phyloP scores from a whole-genome alignment of 2,888 invertebrate species.

The Deilephila elpenor region DNA sequence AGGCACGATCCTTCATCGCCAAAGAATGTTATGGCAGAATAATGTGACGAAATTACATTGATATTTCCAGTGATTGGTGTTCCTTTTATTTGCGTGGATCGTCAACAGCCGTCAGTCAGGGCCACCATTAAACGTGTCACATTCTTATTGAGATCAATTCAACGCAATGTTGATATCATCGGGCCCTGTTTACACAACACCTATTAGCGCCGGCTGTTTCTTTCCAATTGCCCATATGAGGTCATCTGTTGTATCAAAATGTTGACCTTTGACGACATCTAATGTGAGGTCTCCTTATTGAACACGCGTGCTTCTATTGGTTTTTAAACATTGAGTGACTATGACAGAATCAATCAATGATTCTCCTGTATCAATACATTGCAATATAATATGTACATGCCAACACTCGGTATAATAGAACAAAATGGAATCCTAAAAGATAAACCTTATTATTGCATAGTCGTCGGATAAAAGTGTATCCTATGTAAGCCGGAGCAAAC shows the following conservation, averaged over 20 bases:
- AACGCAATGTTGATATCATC: conserved; percentile 60
- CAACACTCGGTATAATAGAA: too few species aligned
- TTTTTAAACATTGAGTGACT: not conserved
- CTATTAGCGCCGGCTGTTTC: conserved; percentile 48
- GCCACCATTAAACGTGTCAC: conserved; percentile 47
- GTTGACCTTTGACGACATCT: conserved; percentile 24
- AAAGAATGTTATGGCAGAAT: not conserved
- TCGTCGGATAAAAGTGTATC: too few species aligned
- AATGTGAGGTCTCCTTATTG: not conserved
- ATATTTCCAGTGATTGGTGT: not conserved
- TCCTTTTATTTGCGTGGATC: conserved; percentile 4
- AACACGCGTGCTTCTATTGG: not conserved
- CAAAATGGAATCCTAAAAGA: too few species aligned
- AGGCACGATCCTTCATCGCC: too few species aligned
- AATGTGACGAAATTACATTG: not conserved
- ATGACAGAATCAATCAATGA: too few species aligned
- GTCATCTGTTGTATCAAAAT: conserved; percentile 46
- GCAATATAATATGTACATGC: too few species aligned
- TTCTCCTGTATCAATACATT: too few species aligned
- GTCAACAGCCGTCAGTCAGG: not conserved
- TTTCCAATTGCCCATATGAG: conserved; percentile 52
- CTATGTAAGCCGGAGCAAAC: too few species aligned
- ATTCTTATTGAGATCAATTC: conserved; percentile 65
- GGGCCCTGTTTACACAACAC: conserved; percentile 53
- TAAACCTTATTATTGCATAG: too few species aligned